phyloP scores from a whole-genome alignment of 2,113 vertebrate genomes.

The Rallus limicola region DNA sequence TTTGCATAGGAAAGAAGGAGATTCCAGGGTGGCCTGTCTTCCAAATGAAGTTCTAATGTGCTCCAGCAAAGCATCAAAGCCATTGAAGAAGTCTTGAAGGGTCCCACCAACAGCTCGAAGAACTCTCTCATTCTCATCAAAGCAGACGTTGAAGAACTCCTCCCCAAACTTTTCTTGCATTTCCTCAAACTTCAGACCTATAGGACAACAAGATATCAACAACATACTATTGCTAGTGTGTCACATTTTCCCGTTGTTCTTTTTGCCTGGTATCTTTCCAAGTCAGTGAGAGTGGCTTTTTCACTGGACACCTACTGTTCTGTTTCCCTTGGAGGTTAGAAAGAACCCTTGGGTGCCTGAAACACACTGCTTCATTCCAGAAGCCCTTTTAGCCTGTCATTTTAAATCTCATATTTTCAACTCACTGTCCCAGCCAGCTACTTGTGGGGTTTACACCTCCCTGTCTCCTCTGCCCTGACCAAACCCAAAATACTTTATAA shows the following conservation, averaged over 20 bases:
- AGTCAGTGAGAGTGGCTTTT: neutral
- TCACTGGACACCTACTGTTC: neutral
- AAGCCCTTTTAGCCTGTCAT: neutral
- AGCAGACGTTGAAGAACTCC: constrained; percentile 94
- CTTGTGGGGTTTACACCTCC: neutral
- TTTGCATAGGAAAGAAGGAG: constrained; percentile 97
- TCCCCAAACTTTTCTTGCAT: constrained; percentile 93
- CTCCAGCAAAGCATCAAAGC: constrained; percentile 96
- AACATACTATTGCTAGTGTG: neutral
- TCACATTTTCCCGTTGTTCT: neutral
- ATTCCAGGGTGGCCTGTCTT: constrained; percentile 89
- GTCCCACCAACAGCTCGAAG: constrained; percentile 93
- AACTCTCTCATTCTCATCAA: constrained; percentile 95
- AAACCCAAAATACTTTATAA: neutral
- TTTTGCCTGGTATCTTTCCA: neutral
- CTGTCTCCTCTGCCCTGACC: neutral
- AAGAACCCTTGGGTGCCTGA: neutral
- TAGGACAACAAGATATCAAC: constrained; percentile 52
- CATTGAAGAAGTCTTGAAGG: constrained; percentile 98
- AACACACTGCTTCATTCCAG: too few species aligned
- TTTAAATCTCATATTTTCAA: neutral
- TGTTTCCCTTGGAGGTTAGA: neutral
- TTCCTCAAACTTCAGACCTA: constrained; percentile 92
- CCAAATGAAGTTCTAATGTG: constrained; percentile 96
- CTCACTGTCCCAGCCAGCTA: neutral